Evolutionary conservation across 2,113 vertebrate genomes (phyloP), one percentile per base, ranked within the genome.

Genomic region (Zosterops lateralis): DNA sequence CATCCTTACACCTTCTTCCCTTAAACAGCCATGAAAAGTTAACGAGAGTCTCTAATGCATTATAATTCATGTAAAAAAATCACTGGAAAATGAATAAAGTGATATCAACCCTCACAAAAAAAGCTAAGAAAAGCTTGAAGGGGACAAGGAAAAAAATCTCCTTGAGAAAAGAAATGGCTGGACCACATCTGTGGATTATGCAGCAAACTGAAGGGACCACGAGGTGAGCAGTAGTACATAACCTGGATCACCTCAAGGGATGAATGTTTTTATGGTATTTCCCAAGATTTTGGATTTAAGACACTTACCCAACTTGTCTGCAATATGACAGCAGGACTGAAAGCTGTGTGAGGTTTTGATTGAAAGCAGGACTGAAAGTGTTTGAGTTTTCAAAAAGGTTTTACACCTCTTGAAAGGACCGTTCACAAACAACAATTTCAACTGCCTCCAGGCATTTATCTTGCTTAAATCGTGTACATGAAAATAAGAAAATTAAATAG

Each of bases 381-480:
- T 80, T 77, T 62, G 36, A 79, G 64, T 85, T 79, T 87, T 90
- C 72, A 74, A 17, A 88, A 76, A 82, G 57, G 40, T 74, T 90
- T 90, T 77, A 58, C 13, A 31, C 29, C 51, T 34, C 61, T 70
- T 66, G 44, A 76, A 91, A 72, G 54, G 32, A 61, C 20, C 6
- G 2, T 54, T 84, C 66, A 60, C 19, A 38, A 76, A 38, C 15
- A 84, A 56, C 0, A 0, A 70, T 77, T 90, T 88, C 16, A 77
- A 32, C 29, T 51, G 36, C 38, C 32, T 93, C 51, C 51, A 54
- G 44, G 34, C 32, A 57, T 60, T 84, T 77, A 13, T 81, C 44
- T 77, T 93, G 29, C 17, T 89, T 88, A 19, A 76, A 51, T 51
- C 26, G 53, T 22, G 21, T 58, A 54, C 9, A 15, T 31, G 76